Evolutionary conservation across 2,888 invertebrate species (phyloP), one percentile per base, ranked within the genome.

Genomic region (Dryococelus australis): DNA sequence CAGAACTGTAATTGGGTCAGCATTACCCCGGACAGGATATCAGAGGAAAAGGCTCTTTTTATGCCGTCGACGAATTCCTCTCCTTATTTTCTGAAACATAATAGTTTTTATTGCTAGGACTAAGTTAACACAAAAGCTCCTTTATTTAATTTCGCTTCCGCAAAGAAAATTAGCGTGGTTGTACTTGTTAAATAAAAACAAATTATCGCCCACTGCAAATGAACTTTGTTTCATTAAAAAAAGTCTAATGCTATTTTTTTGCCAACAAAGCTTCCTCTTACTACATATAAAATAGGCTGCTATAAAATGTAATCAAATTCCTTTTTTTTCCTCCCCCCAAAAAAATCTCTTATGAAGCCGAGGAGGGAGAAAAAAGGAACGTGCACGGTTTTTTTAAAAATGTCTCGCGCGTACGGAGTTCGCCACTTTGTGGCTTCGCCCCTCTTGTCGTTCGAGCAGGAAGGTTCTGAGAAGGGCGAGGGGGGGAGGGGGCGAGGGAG

Each of bases 201-300:
- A 87, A 87, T 87, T 87, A 87, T 85, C 85, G 84, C 83, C 43
- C 86, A 87, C 86, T 47, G 84, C 86, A 53, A 86, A 53, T 85
- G 88, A 85, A 88, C 88, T 88, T 88, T 88, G 88, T 88, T 88
- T 88, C 88, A 88, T 88, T 88, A 88, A 87, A 88, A 20, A 83
- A 79, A 88, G 83, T 79, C 88, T 87, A 85, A 87, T 87, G 79
- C 87, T 88, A 83, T 83, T 83, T 83, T 83, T 43, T 28, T 85
- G 28, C 85, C 65, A 86, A 86, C 86, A 86, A 79, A 43, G 86
- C 47, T 43, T 43, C 28, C 80, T 85, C 85, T 47, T 43, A 53
- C 84, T 88, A 86, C 85, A 88, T 88, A 88, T 86, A 88, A 88
- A 88, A 86, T 85, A 88, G 85, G 27, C 83, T 85, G 65, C 81